A percentile compares a stretch with the other conserved stretches of the same genome.
Conservation (phyloP, 2,888 invertebrate species). For the Pollenia labialis region DNA sequence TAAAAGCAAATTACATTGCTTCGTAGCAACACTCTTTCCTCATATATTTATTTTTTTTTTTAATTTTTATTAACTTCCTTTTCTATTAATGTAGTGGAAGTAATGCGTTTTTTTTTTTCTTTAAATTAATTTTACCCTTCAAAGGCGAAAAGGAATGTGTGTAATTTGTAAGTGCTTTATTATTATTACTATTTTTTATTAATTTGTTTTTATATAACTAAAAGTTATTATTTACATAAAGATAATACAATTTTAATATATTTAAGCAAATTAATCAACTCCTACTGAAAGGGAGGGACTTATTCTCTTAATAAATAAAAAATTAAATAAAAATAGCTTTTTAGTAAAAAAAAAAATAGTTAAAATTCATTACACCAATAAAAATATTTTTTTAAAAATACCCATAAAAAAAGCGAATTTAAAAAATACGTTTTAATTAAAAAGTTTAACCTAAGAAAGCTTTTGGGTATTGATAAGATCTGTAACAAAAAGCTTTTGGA, state of each 20-base stretch:
- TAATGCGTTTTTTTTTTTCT: constrained; percentile 54
- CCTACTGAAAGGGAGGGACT: constrained; percentile 18
- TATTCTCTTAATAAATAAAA: not conserved
- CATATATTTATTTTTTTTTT: not conserved
- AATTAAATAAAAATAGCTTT: not conserved
- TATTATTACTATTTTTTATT: constrained; percentile 9
- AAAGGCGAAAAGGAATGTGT: not conserved
- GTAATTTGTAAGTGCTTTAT: not conserved
- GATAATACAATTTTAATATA: constrained; percentile 18
- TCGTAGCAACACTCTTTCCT: not conserved
- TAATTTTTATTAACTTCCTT: constrained; percentile 26
- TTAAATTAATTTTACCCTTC: not conserved
- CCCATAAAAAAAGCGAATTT: too few species aligned
- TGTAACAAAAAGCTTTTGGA: too few species aligned
- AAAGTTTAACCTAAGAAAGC: too few species aligned
- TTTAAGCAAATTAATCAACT: constrained; percentile 14
- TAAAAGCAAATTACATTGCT: not conserved
- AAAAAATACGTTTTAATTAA: too few species aligned
- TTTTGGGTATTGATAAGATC: too few species aligned
- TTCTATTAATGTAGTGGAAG: constrained; percentile 29
- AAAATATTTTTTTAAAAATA: too few species aligned
- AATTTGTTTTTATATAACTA: not conserved
- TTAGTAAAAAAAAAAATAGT: not conserved
- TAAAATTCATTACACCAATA: not conserved
- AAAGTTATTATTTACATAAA: constrained; percentile 9